These are phyloP conservation scores for Calcarius lapponicus DNA, from an alignment of 2,797 vertebrate genomes.

Conservation along the genomic window DNA sequence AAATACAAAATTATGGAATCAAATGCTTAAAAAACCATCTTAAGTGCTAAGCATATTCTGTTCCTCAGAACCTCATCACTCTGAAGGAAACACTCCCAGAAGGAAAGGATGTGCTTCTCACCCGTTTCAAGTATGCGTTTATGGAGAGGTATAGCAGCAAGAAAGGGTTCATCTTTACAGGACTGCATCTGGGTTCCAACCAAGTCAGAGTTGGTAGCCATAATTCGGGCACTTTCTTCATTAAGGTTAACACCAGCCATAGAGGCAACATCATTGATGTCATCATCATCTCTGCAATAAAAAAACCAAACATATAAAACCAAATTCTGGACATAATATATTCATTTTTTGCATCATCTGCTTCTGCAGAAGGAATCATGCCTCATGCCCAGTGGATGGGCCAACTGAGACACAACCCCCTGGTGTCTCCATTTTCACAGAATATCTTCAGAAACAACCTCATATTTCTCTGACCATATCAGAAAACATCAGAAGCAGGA, in stretches of 20 bases:
- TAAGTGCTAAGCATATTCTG: not conserved
- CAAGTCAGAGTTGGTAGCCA: constrained; percentile 86
- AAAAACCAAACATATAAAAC: not conserved
- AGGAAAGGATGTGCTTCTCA: constrained; percentile 58
- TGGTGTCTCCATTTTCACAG: not conserved
- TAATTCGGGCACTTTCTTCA: constrained; percentile 88
- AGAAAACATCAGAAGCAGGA: not conserved
- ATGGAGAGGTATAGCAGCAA: constrained; percentile 83
- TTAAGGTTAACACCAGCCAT: constrained; percentile 89
- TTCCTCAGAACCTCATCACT: not conserved
- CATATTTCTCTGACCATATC: not conserved
- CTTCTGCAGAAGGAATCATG: not conserved
- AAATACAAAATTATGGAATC: not conserved
- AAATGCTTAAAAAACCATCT: not conserved
- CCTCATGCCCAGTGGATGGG: not conserved
- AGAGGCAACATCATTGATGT: constrained; percentile 90
- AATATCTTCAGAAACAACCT: not conserved
- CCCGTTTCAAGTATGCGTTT: constrained; percentile 86
- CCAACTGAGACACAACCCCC: not conserved
- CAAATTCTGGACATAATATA: not conserved
- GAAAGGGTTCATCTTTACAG: constrained; percentile 89
- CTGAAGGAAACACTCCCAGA: not conserved
- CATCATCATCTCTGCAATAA: constrained; percentile 84
- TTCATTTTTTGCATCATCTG: not conserved
- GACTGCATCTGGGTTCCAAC: constrained; percentile 86